Percentiles rank a stretch among this genome's conserved stretches.
Evolutionary conservation across 2,888 invertebrate genomes (phyloP).

Genomic region (Bellardia pandia): DNA sequence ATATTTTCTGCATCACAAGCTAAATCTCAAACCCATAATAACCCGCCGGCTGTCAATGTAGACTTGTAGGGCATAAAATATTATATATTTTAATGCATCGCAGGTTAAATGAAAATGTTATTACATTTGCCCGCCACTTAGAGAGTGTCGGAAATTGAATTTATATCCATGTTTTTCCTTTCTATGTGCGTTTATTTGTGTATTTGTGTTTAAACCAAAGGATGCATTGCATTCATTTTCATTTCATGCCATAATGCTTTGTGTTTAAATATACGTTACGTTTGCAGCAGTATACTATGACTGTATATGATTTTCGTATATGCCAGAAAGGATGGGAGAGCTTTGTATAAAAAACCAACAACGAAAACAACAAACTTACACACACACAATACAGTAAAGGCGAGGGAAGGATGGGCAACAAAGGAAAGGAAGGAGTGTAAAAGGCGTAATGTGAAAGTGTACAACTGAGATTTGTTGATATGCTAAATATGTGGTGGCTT

Average conservation of each 20-base stretch:
- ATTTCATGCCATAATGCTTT: conserved; percentile 57
- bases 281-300: not conserved
- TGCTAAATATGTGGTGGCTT: conserved; percentile 62
- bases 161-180: conserved; percentile 71
- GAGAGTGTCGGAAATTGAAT: conserved; percentile 76
- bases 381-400: not conserved
- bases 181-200: conserved; percentile 31
- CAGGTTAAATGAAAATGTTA: conserved; percentile 76
- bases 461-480: conserved; percentile 72
- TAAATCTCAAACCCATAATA: conserved; percentile 23
- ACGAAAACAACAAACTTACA: not conserved
- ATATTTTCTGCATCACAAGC: conserved; percentile 19
- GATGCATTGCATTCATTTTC: conserved; percentile 71
- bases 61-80: conserved; percentile 59
- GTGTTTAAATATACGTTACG: not conserved
- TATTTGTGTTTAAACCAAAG: conserved; percentile 62
- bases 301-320: not conserved
- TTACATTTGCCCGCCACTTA: conserved; percentile 76
- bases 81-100: conserved; percentile 67
- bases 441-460: conserved; percentile 55
- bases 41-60: conserved; percentile 31
- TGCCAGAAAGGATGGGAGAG: conserved; percentile 10
- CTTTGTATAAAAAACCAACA: conserved; percentile 37
- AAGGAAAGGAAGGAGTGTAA: not conserved
- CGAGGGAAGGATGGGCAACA: not conserved